A percentile compares a stretch with the other conserved stretches of the same genome.
These are phyloP conservation scores for Drosophila phalerata DNA, from an alignment of 2,888 invertebrate genomes.

Conservation along the genomic window DNA sequence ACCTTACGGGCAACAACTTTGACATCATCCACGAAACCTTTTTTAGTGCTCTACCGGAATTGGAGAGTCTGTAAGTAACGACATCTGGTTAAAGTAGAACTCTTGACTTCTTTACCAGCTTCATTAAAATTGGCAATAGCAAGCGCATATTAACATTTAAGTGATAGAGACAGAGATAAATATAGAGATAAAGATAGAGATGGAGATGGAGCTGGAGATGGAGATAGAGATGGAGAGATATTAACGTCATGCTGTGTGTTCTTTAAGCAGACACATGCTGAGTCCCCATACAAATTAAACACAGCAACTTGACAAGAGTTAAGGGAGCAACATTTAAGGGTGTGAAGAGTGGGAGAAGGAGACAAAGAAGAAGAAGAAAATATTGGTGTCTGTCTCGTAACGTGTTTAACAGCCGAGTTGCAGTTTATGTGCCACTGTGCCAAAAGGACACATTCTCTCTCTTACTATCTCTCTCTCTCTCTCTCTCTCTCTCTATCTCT, in stretches of 20 bases:
- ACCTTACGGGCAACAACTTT: conserved; percentile 86
- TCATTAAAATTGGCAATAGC: conserved; percentile 55
- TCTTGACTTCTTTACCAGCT: conserved; percentile 14
- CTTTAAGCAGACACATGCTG: conserved; percentile 59
- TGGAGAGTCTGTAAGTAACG: conserved; percentile 85
- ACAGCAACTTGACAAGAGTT: conserved; percentile 38
- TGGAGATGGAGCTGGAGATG: background rate
- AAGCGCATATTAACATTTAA: conserved; percentile 40
- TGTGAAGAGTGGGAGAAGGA: background rate
- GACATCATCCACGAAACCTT: conserved; percentile 78
- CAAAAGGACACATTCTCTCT: conserved; percentile 50
- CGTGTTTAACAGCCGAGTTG: conserved; percentile 55
- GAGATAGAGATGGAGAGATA: conserved; percentile 27
- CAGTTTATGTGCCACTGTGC: conserved; percentile 68
- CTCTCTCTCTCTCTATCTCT: conserved; percentile 14
- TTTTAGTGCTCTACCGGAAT: conserved; percentile 79
- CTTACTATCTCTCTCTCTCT: conserved; percentile 17
- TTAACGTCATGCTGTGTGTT: conserved; percentile 58
- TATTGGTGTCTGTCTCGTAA: background rate
- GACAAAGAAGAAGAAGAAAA: background rate
- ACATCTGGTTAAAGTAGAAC: background rate
- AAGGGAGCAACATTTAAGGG: background rate
- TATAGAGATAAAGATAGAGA: background rate
- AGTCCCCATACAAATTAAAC: conserved; percentile 62
- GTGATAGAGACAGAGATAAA: background rate